Conservation (phyloP, 2,888 invertebrate genomes). For the Dasysyrphus albostriatus region DNA sequence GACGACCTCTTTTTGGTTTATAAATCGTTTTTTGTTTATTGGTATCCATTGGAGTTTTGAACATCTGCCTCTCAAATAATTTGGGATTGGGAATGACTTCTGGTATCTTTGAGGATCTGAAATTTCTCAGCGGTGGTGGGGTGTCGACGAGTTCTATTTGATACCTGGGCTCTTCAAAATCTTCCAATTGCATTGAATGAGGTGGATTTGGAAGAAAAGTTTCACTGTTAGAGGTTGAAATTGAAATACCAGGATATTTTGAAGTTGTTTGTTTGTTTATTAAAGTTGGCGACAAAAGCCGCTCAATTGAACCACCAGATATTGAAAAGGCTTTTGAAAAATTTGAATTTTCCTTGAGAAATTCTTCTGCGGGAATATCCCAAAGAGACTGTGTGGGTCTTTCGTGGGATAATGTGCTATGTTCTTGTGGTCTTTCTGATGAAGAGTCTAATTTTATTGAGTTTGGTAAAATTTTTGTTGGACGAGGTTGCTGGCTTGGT, state of each 20-base stretch:
- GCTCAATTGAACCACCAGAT: slow-evolving; percentile 28
- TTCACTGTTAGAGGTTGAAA: background rate
- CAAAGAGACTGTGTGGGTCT: background rate
- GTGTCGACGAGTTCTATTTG: slow-evolving; percentile 52
- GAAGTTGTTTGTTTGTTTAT: background rate
- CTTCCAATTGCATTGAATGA: background rate
- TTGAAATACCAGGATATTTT: slow-evolving; percentile 8
- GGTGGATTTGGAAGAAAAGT: background rate
- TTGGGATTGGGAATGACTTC: background rate
- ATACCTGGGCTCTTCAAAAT: slow-evolving; percentile 32
- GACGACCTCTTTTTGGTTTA: slow-evolving; percentile 47
- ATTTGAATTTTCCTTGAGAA: background rate
- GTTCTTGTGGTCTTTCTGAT: background rate
- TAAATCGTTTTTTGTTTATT: background rate
- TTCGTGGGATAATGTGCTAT: background rate
- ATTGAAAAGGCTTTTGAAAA: background rate
- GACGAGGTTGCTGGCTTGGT: background rate
- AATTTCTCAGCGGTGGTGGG: slow-evolving; percentile 48
- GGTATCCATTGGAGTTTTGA: background rate
- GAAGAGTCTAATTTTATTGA: background rate
- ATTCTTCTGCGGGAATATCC: background rate
- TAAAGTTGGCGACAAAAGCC: background rate
- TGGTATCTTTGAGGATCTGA: background rate
- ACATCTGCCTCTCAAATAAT: background rate
- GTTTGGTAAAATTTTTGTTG: background rate